Percentiles rank a stretch among this genome's conserved stretches.
Conservation (phyloP, 2,888 invertebrate genomes). For the Conus canariensis region DNA sequence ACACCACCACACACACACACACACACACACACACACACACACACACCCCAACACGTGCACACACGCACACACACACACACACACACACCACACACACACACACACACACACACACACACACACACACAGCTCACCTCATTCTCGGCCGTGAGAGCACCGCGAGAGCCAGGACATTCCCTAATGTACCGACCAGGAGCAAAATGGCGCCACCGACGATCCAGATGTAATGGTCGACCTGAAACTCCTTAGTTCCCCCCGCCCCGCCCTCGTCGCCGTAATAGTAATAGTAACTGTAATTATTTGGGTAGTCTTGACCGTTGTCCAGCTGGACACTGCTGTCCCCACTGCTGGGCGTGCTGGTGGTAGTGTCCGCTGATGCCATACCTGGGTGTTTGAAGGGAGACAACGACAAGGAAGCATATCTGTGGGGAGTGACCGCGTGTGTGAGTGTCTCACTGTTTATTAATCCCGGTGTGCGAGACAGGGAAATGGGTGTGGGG, state of each 20-base stretch:
- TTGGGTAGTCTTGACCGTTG: not conserved
- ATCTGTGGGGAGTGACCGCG: not conserved
- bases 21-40: not conserved
- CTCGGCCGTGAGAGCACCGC: conserved; percentile 17
- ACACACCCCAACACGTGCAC: not conserved
- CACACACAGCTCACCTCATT: not conserved
- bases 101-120: not conserved
- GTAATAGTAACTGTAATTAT: not conserved
- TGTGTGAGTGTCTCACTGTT: not conserved
- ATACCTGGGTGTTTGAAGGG: not conserved
- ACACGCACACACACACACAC: not conserved
- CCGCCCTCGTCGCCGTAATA: not conserved
- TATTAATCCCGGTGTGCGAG: too few relatives aligned
- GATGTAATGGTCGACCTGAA: not conserved
- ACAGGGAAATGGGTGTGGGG: too few relatives aligned
- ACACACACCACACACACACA: not conserved
- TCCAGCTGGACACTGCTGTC: too few relatives aligned
- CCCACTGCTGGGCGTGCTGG: too few relatives aligned
- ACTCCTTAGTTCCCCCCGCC: not conserved
- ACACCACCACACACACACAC: not conserved
- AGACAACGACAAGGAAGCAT: not conserved
- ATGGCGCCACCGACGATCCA: conserved; percentile 15
- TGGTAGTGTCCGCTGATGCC: not conserved
- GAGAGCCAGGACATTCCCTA: conserved; percentile 2
- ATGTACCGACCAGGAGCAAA: not conserved